phyloP scores from a whole-genome alignment of 2,113 vertebrate species.

The Chelonoidis abingdonii region DNA sequence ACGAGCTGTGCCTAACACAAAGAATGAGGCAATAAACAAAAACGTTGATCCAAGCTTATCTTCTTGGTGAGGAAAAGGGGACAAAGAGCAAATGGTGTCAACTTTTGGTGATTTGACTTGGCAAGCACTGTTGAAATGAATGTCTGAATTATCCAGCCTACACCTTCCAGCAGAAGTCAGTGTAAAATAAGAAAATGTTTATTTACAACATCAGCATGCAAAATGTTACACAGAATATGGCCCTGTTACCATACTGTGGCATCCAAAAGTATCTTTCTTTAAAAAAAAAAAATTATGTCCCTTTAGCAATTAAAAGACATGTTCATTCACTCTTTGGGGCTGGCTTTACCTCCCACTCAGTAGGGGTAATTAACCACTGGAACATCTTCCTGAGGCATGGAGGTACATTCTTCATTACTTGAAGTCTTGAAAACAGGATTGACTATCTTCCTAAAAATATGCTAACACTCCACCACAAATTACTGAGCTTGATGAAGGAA shows the following conservation, averaged over 20 bases:
- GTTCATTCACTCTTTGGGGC: neutral
- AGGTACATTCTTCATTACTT: neutral
- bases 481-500: neutral
- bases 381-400: neutral
- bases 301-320: neutral
- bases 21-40: neutral
- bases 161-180: neutral
- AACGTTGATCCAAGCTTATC: neutral
- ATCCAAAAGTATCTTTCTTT: neutral
- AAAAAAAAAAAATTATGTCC: neutral
- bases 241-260: neutral
- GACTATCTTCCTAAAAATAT: neutral
- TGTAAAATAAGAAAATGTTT: neutral
- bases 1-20: neutral
- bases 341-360: neutral
- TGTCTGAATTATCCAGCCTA: fast-evolving
- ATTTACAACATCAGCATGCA: neutral
- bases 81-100: neutral
- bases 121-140: neutral
- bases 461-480: neutral
- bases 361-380: neutral
- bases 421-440: neutral
- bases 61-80: neutral
- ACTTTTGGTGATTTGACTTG: neutral
- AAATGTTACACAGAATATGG: neutral